Evolutionary conservation across 2,888 invertebrate species (phyloP).

Genomic region (Blastobasis lacticolella): DNA sequence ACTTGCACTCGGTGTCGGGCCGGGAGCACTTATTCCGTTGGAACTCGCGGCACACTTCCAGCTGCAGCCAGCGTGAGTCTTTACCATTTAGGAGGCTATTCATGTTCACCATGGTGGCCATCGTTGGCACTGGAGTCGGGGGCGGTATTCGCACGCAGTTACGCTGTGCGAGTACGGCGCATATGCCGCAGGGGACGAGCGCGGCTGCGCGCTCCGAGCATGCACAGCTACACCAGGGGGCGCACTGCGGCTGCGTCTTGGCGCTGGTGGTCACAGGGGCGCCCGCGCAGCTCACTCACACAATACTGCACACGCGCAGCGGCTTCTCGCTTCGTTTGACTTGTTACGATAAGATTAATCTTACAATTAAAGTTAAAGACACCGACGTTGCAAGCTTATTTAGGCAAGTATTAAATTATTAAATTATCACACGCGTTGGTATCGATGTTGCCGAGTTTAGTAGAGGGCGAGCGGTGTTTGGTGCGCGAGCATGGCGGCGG

Average conservation of each 20-base stretch:
- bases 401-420: conserved; percentile 68
- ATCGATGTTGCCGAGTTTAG: conserved; percentile 71
- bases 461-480: conserved; percentile 71
- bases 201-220: conserved; percentile 61
- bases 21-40: conserved; percentile 99
- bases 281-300: conserved; percentile 50
- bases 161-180: conserved; percentile 67
- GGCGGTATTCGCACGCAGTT: conserved; percentile 47
- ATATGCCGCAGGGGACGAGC: conserved; percentile 63
- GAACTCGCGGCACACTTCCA: conserved; percentile 99
- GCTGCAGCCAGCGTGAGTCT: conserved; percentile 99
- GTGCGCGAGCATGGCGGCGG: conserved; percentile 69
- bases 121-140: conserved; percentile 55
- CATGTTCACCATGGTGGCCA: conserved; percentile 96
- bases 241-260: conserved; percentile 22
- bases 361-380: conserved; percentile 67
- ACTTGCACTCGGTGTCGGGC: conserved; percentile 99
- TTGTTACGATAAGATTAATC: conserved; percentile 55
- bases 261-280: conserved; percentile 30
- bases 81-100: conserved; percentile 98
- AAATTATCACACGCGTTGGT: conserved; percentile 71
- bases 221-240: conserved; percentile 27
- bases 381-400: conserved; percentile 72
- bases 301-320: conserved; percentile 52
- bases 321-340: conserved; percentile 25